These are phyloP conservation scores for fruit fly (Drosophila melanogaster) DNA, from an alignment of 1,140 invertebrate genomes.

Conservation along the genomic window Release_6_plus_ISO1_MT NT_033777.3:4864001-4864500, in stretches of 20 bases:
- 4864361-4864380: conserved; percentile 29
- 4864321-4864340: conserved; percentile 67
- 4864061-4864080: conserved; percentile 75
- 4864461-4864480: conserved; percentile 75
- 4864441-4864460: conserved; percentile 77
- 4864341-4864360: conserved; percentile 68
- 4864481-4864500: conserved; percentile 57
- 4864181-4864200: conserved; percentile 23
- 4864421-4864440: conserved; percentile 69
- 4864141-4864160: conserved; percentile 2
- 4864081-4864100: conserved; percentile 4
- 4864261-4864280: conserved; percentile 18
- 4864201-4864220: conserved; percentile 63
- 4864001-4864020: conserved; percentile 81
- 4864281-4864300: conserved; percentile 4
- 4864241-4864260: conserved; percentile 59
- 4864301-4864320: conserved; percentile 16
- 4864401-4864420: conserved; percentile 48
- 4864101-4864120: conserved; percentile 4
- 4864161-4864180: conserved; percentile 13
- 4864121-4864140: neutral
- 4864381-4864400: conserved; percentile 39
- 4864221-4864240: conserved; percentile 67
- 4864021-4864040: conserved; percentile 83
- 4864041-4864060: conserved; percentile 83